Percentiles rank a stretch among this genome's conserved stretches.
phyloP scores from a whole-genome alignment of 2,113 vertebrate genomes.

The Channa argus region DNA sequence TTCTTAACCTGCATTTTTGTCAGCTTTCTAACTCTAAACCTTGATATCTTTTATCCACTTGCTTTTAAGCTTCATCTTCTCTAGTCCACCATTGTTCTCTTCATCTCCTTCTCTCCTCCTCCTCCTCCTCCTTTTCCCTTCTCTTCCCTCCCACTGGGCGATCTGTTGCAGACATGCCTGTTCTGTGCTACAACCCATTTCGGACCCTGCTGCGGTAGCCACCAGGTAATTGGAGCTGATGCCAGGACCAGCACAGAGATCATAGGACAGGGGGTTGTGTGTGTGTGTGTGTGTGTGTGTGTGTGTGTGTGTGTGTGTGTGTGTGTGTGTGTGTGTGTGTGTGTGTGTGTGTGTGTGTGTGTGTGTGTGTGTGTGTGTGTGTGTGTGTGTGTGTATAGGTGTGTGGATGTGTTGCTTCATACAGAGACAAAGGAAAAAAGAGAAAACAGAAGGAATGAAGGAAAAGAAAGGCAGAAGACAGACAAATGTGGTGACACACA shows the following conservation, averaged over 20 bases:
- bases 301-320: slow-evolving; percentile 76
- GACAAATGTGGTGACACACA: slow-evolving; percentile 23
- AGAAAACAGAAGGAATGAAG: slow-evolving; percentile 18
- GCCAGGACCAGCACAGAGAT: slow-evolving; percentile 85
- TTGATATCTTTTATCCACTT: slow-evolving; percentile 14
- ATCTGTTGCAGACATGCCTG: slow-evolving; percentile 87
- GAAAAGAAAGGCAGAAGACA: slow-evolving; percentile 2
- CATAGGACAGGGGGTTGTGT: slow-evolving; percentile 57
- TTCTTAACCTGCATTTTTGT: neutral
- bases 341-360: too few relatives aligned
- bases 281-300: neutral
- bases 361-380: slow-evolving; percentile 2
- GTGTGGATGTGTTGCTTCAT: neutral
- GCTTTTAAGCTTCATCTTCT: slow-evolving; percentile 5
- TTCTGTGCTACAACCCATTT: slow-evolving; percentile 88
- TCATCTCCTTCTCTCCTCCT: neutral
- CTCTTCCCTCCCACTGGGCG: slow-evolving; percentile 61
- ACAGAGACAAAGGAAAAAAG: slow-evolving; percentile 6
- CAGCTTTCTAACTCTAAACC: neutral
- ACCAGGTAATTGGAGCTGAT: slow-evolving; percentile 88
- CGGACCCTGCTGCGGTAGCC: slow-evolving; percentile 80
- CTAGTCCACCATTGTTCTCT: slow-evolving; percentile 2
- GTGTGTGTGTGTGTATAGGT: slow-evolving; percentile 78
- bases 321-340: slow-evolving; percentile 28
- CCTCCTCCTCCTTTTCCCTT: slow-evolving; percentile 14